Base-by-base conservation (phyloP, 1,140 invertebrate genomes). In the Orius insidiosus region DNA sequence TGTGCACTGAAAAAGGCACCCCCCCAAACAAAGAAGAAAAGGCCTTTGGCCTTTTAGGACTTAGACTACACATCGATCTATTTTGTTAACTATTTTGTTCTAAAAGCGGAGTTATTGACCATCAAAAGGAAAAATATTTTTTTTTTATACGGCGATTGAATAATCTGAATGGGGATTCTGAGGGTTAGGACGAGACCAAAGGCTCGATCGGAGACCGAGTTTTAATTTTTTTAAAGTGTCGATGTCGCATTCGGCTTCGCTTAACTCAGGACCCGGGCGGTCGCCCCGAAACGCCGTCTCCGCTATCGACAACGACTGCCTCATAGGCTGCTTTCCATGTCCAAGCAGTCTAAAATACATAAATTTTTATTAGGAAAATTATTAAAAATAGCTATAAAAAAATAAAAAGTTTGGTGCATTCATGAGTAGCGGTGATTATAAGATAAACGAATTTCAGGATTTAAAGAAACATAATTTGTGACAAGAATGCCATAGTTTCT, bases 151-250 rank as follows among this genome's bases (percentile, higher is more conserved):
- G 48, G 75, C 74, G 55, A 76, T 76, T 8, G 75, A 76, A 55
- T 76, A 76, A 57, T 76, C 75, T 43, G 73, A 72, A 35, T 54
- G 53, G 16, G 48, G 54, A 19, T 46, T 51, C 11, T 45, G 58
- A 47, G 47, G 53, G 24, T 37, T 52, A 9, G 78, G 77, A 49
- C 74, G 67, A 11, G 76, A 78, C 78, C 78, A 80, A 6, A 80
- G 62, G n/a, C 75, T 75, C 30, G 75, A 78, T 41, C 75, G 63
- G 52, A 77, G 61, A 4, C 76, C 76, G 34, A 80, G 62, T 62
- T 80, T 80, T 32, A 80, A 60, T 59, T 80, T 80, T 57, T 80
- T 80, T 43, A 80, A 58, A n/a, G 76, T 78, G 54, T 80, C 78
- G 58, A 78, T 75, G 63, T 80, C 78, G 63, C 75, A 78, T 59